Evolutionary conservation across 2,113 vertebrate species (phyloP).

Genomic region (Tylochromis polylepis): DNA sequence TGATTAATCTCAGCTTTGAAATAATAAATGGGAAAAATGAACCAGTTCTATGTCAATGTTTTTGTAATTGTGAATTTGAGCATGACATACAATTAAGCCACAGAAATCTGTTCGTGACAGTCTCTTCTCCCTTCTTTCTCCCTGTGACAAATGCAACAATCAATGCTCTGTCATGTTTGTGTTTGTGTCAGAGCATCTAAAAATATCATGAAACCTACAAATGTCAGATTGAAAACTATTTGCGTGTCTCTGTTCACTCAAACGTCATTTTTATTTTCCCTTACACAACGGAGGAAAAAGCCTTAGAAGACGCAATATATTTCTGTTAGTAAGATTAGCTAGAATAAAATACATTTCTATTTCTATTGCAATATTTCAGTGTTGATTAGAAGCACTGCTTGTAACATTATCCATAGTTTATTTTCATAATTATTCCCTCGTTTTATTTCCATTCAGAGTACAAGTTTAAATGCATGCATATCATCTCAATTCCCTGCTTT

Average conservation of each 20-base stretch:
- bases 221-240: constrained; percentile 34
- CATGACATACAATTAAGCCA: constrained; percentile 40
- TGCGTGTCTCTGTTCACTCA: neutral
- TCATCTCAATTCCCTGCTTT: constrained; percentile 40
- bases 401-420: neutral
- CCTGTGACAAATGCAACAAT: constrained; percentile 49
- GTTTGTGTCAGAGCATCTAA: constrained; percentile 52
- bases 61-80: constrained; percentile 69
- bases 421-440: neutral
- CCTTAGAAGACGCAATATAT: neutral
- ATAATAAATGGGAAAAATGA: constrained; percentile 71
- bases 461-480: neutral
- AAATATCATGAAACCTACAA: constrained; percentile 55
- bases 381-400: neutral
- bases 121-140: constrained; percentile 12
- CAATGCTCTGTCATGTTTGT: constrained; percentile 44
- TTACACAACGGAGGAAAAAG: neutral
- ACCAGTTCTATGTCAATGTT: constrained; percentile 50
- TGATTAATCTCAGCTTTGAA: constrained; percentile 71
- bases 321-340: neutral
- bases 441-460: constrained; percentile 20
- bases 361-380: neutral
- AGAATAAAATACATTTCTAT: neutral
- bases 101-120: constrained; percentile 54
- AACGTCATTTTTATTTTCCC: neutral